Conservation (phyloP, 2,797 vertebrate genomes). For the Prunella strophiata region DNA sequence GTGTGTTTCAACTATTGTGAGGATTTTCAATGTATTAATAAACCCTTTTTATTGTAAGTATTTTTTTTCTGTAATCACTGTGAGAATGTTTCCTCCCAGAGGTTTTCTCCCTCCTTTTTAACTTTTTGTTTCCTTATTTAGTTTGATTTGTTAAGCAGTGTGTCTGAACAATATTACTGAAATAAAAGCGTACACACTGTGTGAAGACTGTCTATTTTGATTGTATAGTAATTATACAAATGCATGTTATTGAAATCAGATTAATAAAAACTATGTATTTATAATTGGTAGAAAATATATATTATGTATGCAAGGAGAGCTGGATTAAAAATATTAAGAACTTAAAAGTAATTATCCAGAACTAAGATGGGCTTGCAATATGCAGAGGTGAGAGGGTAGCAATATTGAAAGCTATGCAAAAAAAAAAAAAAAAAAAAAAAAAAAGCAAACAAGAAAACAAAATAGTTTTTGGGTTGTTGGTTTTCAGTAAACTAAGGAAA, state of each 20-base stretch:
- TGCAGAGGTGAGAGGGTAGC: slow-evolving; percentile 66
- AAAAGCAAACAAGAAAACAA: neutral
- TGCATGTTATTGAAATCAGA: slow-evolving; percentile 81
- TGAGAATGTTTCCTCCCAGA: slow-evolving; percentile 72
- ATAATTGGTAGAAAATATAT: slow-evolving; percentile 77
- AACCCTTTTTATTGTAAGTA: slow-evolving; percentile 73
- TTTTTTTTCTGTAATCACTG: slow-evolving; percentile 76
- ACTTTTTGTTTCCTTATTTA: slow-evolving; percentile 55
- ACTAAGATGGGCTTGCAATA: slow-evolving; percentile 59
- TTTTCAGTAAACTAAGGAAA: slow-evolving; percentile 47
- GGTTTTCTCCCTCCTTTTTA: slow-evolving; percentile 5
- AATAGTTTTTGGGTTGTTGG: slow-evolving; percentile 36
- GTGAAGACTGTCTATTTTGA: slow-evolving; percentile 78
- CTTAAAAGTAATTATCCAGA: slow-evolving; percentile 61
- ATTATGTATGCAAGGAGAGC: slow-evolving; percentile 74
- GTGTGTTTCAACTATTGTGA: slow-evolving; percentile 81
- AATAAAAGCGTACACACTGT: slow-evolving; percentile 76
- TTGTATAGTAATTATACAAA: slow-evolving; percentile 80
- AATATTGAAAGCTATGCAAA: slow-evolving; percentile 79
- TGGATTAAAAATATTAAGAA: slow-evolving; percentile 60
- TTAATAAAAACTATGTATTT: slow-evolving; percentile 77
- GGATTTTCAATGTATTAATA: slow-evolving; percentile 78
- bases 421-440: slow-evolving; percentile 38
- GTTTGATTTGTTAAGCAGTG: slow-evolving; percentile 73
- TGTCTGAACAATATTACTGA: slow-evolving; percentile 72